These are phyloP conservation scores for Nycticryphes semicollaris DNA, from an alignment of 2,113 vertebrate species.

Conservation along the genomic window DNA sequence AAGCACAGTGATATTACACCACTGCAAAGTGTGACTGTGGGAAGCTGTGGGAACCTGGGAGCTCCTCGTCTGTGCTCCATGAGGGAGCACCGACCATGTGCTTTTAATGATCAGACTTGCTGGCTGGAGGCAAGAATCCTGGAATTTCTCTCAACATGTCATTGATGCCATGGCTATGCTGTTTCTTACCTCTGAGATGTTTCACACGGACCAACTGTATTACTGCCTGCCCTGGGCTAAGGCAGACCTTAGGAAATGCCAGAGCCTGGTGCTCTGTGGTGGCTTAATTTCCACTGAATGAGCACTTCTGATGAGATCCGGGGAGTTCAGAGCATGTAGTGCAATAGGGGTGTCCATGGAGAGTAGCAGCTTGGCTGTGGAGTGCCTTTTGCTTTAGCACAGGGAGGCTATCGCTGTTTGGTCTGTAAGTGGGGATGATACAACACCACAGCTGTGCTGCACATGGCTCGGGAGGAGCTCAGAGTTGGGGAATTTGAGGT, in stretches of 20 bases:
- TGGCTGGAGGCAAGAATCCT: neutral
- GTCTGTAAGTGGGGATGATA: neutral
- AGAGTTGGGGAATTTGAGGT: neutral
- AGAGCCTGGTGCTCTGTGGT: neutral
- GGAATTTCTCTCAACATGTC: neutral
- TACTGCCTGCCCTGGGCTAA: neutral
- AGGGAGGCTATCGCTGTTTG: neutral
- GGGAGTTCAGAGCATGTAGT: neutral
- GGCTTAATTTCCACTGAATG: neutral
- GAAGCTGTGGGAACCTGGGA: neutral
- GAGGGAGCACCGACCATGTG: neutral
- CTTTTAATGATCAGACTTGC: neutral
- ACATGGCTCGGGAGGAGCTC: neutral
- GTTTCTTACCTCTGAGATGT: neutral
- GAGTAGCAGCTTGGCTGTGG: neutral
- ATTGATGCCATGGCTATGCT: neutral
- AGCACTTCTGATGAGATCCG: neutral
- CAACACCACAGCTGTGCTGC: neutral
- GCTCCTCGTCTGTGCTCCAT: neutral
- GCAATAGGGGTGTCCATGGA: neutral
- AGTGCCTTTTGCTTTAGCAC: neutral
- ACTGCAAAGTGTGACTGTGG: neutral
- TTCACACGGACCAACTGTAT: neutral
- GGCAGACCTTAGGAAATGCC: neutral
- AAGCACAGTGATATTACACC: neutral